Base-by-base conservation (phyloP, 2,113 vertebrate genomes). In the Leptobrachium ailaonicum region DNA sequence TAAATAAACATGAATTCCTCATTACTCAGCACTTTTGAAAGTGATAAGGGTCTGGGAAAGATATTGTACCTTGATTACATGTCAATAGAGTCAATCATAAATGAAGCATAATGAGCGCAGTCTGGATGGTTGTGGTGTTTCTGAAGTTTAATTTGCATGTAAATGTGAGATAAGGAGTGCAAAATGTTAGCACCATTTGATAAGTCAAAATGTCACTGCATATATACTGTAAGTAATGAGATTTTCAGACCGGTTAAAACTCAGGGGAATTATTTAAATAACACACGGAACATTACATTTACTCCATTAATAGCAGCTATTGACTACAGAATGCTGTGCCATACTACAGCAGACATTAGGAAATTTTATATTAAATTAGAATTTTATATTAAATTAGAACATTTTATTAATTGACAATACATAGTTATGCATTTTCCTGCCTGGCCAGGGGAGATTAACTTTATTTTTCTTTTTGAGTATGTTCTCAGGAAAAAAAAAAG, bases 401-500 rank as follows among this genome's bases (percentile, higher is more conserved):
- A 50, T 50, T 50, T 50, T 50, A 50, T 5, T 5, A 50, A 4
- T 50, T 50, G 47, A 8, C 47, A 50, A 50, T 50, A 8, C 47
- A 50, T 8, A 50, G 47, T 5, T 8, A 50, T 8, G 8, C 47
- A 50, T 50, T 60, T 8, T 14, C 13, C 13, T 14, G 56, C 13
- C 9, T 11, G 9, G 11, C 56, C 13, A 12, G 9, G 13, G 13
- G 13, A 60, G 13, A 60, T 60, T 12, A 41, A 42, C 11, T 43
- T 68, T 43, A 13, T 76, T 41, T 62, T 77, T 45, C 14, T 44
- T 69, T 58, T 58, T 60, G 41, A 5, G 3, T 8, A 63, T 70
- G 76, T 11, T 2, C n/a, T 54, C 71, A 72, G 62, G 82, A 63
- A 2, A 77, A 85, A 41, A 76, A 44, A 66, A 71, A 81, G 68